Evolutionary conservation across 2,797 vertebrate species (phyloP).

Genomic region (Peromyscus melanophrys): DNA sequence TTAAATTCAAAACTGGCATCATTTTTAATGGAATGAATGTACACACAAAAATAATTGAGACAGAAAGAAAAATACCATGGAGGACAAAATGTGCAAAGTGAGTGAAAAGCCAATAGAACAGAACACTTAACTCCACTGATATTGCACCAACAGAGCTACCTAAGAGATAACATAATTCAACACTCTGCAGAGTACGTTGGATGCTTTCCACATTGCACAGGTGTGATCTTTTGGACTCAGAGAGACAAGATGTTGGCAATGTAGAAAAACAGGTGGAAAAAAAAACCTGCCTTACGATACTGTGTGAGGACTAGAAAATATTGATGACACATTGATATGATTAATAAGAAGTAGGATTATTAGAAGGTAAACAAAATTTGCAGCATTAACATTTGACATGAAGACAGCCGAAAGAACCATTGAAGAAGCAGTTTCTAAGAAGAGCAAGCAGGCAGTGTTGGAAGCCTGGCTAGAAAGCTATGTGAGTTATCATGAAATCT

Average conservation of each 20-base stretch:
- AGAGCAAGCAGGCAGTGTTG: conserved; percentile 42
- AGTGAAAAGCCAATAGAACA: conserved; percentile 56
- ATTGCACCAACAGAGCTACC: conserved; percentile 58
- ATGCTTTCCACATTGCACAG: conserved; percentile 80
- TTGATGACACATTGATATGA: conserved; percentile 79
- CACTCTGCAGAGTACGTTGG: conserved; percentile 72
- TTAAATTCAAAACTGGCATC: not conserved
- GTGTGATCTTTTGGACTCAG: conserved; percentile 82
- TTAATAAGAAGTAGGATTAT: conserved; percentile 78
- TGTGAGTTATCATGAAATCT: conserved; percentile 53
- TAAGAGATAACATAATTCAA: conserved; percentile 75
- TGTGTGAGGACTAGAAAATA: conserved; percentile 82
- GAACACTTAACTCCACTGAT: conserved; percentile 44
- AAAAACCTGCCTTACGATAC: conserved; percentile 77
- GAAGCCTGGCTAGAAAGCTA: conserved; percentile 34
- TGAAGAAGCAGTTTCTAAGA: conserved; percentile 73
- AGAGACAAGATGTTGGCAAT: conserved; percentile 72
- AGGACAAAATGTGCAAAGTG: conserved; percentile 35
- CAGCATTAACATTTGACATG: conserved; percentile 56
- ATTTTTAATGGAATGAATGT: conserved; percentile 51
- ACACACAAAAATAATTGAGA: not conserved
- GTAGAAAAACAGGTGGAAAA: conserved; percentile 79
- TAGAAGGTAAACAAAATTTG: conserved; percentile 78
- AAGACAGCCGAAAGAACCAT: conserved; percentile 69
- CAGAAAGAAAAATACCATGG: conserved; percentile 22